Evolutionary conservation across 2,888 invertebrate genomes (phyloP), one percentile per base, ranked within the genome.

Genomic region (Xylota sylvarum): DNA sequence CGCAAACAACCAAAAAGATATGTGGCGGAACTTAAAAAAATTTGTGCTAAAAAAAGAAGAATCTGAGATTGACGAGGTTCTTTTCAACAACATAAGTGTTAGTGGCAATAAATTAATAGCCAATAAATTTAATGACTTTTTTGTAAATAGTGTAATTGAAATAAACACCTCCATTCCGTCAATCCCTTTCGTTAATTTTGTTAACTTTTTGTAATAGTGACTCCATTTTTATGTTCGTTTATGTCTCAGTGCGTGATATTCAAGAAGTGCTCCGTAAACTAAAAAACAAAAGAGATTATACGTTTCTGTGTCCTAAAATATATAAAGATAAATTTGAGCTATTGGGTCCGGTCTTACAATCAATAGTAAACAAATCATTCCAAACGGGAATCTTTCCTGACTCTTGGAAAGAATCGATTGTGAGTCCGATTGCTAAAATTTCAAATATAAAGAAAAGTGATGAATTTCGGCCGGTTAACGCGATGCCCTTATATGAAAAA

Each of bases 331-430:
- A 43, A 27, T 60, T 60, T 60, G 27, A 60, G 10, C 2, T 40
- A 23, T 12, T 60, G 23, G 43, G 40, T 23, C 46, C 30, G 2
- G 62, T 4, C 1, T n/a, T 62, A 9, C 43, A 30, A 2, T 62
- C 62, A 27, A 62, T 62, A 27, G 40, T 62, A 7, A 62, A 62
- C n/a, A 62, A 46, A 62, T 27, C 62, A 14, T 62, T 62, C 30
- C n/a, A 12, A 27, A 14, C 12, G 9, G 46, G 62, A n/a, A 14
- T 62, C 7, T 62, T 46, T 7, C 43, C 27, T n/a, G 62, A 62
- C 27, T 30, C n/a, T 30, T 23, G 43, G 27, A 46, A 46, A 0
- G 60, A 60, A 60, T 43, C 40, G 12, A 40, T 35, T 12, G 40
- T 60, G 5, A 60, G 40, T 4, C 40, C 43, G 9, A 40, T 23